Conservation (phyloP, 2,113 vertebrate genomes). For the Neogobius melanostomus region DNA sequence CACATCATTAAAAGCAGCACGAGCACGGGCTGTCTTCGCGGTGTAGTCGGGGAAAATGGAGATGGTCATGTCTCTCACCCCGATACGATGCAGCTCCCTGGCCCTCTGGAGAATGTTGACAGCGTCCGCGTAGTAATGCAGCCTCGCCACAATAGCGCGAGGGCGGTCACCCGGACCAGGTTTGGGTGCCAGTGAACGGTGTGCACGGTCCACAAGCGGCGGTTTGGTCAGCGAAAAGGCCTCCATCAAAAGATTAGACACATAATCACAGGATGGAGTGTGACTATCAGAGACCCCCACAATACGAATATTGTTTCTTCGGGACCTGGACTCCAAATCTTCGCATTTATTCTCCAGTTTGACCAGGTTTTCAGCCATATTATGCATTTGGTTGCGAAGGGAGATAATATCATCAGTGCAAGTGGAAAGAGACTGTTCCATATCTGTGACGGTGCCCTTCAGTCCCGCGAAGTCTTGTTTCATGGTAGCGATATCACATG, state of each 20-base stretch:
- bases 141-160: not conserved
- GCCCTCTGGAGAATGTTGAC: not conserved
- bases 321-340: not conserved
- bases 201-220: not conserved
- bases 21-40: not conserved
- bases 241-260: not conserved
- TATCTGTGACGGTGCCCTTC: not conserved
- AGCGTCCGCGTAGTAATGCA: not conserved
- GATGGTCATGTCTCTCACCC: not conserved
- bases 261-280: not conserved
- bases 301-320: not conserved
- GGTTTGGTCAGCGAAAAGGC: too few species aligned
- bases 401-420: not conserved
- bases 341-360: not conserved
- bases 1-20: not conserved
- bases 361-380: not conserved
- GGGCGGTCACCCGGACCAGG: not conserved
- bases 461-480: not conserved
- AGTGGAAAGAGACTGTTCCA: not conserved
- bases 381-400: not conserved
- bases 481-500: not conserved
- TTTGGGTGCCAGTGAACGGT: not conserved
- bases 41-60: not conserved
- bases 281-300: not conserved
- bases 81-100: not conserved